Evolutionary conservation across 2,888 invertebrate genomes (phyloP), one percentile per base, ranked within the genome.

Genomic region (Vannuccia rotundouncinata): DNA sequence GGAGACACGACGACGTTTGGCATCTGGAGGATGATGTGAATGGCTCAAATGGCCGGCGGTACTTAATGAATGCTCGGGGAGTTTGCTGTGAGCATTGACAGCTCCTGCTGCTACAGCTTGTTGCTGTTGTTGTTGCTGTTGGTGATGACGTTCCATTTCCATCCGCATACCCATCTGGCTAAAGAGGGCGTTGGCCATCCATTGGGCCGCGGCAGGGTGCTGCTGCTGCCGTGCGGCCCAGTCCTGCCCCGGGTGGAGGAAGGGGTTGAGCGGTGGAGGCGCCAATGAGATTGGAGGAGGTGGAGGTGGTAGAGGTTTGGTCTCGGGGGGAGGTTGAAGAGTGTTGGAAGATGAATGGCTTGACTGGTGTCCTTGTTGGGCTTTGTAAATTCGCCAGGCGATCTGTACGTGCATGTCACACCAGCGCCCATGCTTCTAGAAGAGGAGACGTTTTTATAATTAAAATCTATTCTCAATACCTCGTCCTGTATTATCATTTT

Each of bases 371-470:
- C 22, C 2, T 27, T 66, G 66, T 45, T 77, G 77, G 31, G 77
- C 31, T 1, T 27, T 5, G 59, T 77, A 77, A 29, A 77, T 77
- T n/a, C 31, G 59, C 27, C 59, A 77, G 27, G 77, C 77, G n/a
- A 77, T 77, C 31, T 77, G 31, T 2, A 77, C 77, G 59, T 77
- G 77, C 77, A 77, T 77, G 22, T 77, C 77, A 59, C 77, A 77
- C 77, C 77, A 77, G 17, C 59, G 77, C 2, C 77, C 77, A 13
- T 27, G 77, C 27, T 77, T 77, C 77, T 77, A 25, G 59, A 2
- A 75, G 5, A 27, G 76, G 29, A 29, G 45, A 45, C n/a, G n/a
- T n/a, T n/a, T n/a, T n/a, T n/a, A n/a, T n/a, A n/a, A n/a, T n/a
- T n/a, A n/a, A n/a, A n/a, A n/a, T n/a, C n/a, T n/a, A n/a, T n/a